Conservation (phyloP, 2,113 vertebrate species). For the Corydoras sp. region DNA sequence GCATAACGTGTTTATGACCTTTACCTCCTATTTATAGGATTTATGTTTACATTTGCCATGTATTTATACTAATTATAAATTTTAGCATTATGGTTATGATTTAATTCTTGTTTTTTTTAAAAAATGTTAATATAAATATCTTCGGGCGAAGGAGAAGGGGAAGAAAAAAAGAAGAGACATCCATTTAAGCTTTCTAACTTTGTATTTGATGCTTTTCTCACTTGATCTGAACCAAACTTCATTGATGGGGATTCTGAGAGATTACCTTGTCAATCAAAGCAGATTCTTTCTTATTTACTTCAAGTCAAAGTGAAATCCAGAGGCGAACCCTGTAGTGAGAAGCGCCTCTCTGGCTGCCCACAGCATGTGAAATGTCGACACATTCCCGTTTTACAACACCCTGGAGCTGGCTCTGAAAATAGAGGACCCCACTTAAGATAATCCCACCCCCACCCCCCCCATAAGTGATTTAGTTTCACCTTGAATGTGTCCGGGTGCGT, state of each 20-base stretch:
- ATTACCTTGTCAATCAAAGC: constrained; percentile 5
- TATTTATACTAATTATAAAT: no score
- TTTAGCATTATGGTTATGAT: no score
- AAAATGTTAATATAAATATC: no score
- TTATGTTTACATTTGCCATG: no score
- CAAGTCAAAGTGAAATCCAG: constrained; percentile 13
- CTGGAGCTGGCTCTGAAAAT: constrained; percentile 51
- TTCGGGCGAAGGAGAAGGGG: background rate
- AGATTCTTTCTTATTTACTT: constrained; percentile 20
- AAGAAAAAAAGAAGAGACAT: no score
- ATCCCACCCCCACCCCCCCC: constrained; percentile 26
- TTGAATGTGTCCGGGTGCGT: constrained; percentile 21
- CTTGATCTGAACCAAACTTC: background rate
- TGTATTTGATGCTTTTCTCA: no score
- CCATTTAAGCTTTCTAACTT: no score
- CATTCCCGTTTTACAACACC: constrained; percentile 47
- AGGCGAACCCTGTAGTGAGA: constrained; percentile 20
- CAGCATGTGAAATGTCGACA: constrained; percentile 41
- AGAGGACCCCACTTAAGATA: constrained; percentile 47
- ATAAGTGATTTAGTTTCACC: constrained; percentile 55
- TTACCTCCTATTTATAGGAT: background rate
- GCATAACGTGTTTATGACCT: background rate
- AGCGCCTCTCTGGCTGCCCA: constrained; percentile 12
- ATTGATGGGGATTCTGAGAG: constrained; percentile 4
- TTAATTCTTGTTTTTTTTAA: background rate